Evolutionary conservation across 1,140 invertebrate genomes (phyloP).

Genomic region (Anoplophora glabripennis): DNA sequence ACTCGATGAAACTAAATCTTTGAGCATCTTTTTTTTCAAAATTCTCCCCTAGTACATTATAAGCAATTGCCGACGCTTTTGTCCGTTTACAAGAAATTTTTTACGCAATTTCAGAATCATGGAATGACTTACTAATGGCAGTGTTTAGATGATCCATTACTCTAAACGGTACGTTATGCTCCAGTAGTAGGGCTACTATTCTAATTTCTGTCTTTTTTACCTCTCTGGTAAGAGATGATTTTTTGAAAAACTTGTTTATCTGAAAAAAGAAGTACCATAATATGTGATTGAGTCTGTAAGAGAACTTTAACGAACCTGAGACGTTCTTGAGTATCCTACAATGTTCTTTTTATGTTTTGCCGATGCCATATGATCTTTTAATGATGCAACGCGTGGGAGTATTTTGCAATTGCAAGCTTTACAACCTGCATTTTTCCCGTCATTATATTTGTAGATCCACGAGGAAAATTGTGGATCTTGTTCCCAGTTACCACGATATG

Average conservation of each 20-base stretch:
- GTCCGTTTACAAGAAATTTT: constrained; percentile 22
- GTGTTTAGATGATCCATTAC: constrained; percentile 28
- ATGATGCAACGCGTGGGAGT: constrained; percentile 6
- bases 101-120: constrained; percentile 29
- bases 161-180: constrained; percentile 33
- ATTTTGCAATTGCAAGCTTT: constrained; percentile 44
- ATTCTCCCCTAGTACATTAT: constrained; percentile 21
- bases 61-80: constrained; percentile 23
- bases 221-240: constrained; percentile 17
- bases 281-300: too few species aligned
- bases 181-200: constrained; percentile 25
- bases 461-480: constrained; percentile 6
- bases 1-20: too few species aligned
- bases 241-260: constrained; percentile 23
- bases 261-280: constrained; percentile 9
- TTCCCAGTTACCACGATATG: constrained; percentile 5
- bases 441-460: constrained; percentile 5
- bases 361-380: constrained; percentile 17
- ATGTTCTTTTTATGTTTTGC: constrained; percentile 18
- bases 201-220: constrained; percentile 30
- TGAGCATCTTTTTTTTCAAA: too few species aligned
- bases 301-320: not conserved
- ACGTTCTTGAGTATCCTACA: constrained; percentile 10
- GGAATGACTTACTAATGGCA: constrained; percentile 24
- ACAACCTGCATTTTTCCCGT: constrained; percentile 1